Evolutionary conservation across 2,113 vertebrate species (phyloP).

Genomic region (Lophius piscatorius): DNA sequence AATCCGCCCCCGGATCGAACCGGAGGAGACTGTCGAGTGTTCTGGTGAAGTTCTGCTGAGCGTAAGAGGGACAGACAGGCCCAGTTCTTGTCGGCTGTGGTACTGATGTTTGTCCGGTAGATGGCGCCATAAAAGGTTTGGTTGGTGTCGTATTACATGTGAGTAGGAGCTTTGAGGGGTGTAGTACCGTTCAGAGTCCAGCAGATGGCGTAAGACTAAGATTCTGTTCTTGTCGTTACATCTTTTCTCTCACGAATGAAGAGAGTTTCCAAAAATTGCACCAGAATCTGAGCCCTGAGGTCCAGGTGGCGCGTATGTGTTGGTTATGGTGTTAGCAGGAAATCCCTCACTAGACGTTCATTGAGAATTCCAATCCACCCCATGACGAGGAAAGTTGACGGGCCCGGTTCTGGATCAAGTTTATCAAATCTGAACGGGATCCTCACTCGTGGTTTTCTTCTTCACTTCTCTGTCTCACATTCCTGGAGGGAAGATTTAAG

Average conservation of each 20-base stretch:
- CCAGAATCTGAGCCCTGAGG: constrained; percentile 50
- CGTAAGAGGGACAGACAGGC: no score
- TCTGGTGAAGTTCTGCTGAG: no score
- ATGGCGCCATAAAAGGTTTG: no score
- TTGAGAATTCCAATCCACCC: constrained; percentile 86
- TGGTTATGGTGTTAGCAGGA: constrained; percentile 88
- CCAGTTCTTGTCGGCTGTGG: no score
- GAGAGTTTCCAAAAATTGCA: constrained; percentile 96
- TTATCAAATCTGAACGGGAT: fast-evolving
- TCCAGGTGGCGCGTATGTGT: constrained; percentile 80
- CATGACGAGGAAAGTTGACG: constrained; percentile 85
- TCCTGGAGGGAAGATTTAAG: fast-evolving
- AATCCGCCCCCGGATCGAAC: no score
- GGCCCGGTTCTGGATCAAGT: fast-evolving
- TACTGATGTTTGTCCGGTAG: no score
- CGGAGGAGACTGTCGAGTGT: no score
- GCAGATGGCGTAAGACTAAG: background rate
- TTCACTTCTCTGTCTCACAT: fast-evolving
- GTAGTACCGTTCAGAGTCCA: constrained; percentile 9
- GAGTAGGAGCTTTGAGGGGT: no score
- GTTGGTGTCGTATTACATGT: no score
- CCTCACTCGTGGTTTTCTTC: constrained; percentile 19
- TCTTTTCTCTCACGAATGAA: fast-evolving
- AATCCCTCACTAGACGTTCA: constrained; percentile 87
- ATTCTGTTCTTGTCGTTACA: fast-evolving